These are phyloP conservation scores for Tribolium freemani DNA, from an alignment of 2,888 invertebrate species.

Conservation along the genomic window DNA sequence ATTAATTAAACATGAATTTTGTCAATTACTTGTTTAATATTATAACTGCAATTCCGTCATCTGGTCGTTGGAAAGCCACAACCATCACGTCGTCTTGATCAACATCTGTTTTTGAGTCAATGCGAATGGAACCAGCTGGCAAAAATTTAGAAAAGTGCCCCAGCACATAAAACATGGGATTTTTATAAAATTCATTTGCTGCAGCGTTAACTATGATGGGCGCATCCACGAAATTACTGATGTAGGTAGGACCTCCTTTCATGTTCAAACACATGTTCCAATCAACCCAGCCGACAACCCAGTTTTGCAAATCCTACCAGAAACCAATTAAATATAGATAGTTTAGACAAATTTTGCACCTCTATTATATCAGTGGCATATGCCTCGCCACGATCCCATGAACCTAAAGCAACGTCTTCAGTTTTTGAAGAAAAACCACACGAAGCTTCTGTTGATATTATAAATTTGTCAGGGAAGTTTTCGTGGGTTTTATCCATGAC, in stretches of 20 bases:
- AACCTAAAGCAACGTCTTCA: constrained; percentile 70
- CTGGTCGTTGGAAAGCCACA: constrained; percentile 71
- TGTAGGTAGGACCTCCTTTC: constrained; percentile 87
- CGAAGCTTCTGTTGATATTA: constrained; percentile 79
- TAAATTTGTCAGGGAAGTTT: constrained; percentile 57
- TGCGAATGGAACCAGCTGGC: constrained; percentile 71
- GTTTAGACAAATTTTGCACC: constrained; percentile 63
- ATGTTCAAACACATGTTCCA: constrained; percentile 88
- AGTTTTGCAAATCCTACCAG: constrained; percentile 78
- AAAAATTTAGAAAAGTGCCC: constrained; percentile 83
- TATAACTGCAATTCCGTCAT: constrained; percentile 68
- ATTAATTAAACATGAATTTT: neutral
- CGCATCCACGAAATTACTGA: constrained; percentile 83
- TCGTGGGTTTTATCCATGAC: constrained; percentile 63
- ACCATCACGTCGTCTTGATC: constrained; percentile 42
- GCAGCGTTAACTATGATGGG: constrained; percentile 78
- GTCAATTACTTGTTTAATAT: constrained; percentile 70
- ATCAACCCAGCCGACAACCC: constrained; percentile 88
- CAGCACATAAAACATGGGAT: constrained; percentile 89
- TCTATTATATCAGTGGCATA: constrained; percentile 73
- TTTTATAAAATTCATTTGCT: constrained; percentile 85
- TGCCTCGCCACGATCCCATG: constrained; percentile 73
- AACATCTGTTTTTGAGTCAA: constrained; percentile 52
- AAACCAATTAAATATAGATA: constrained; percentile 16
- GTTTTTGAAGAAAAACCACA: constrained; percentile 63